These are phyloP conservation scores for Ophion slaviceki DNA, from an alignment of 2,888 invertebrate genomes.

Conservation along the genomic window DNA sequence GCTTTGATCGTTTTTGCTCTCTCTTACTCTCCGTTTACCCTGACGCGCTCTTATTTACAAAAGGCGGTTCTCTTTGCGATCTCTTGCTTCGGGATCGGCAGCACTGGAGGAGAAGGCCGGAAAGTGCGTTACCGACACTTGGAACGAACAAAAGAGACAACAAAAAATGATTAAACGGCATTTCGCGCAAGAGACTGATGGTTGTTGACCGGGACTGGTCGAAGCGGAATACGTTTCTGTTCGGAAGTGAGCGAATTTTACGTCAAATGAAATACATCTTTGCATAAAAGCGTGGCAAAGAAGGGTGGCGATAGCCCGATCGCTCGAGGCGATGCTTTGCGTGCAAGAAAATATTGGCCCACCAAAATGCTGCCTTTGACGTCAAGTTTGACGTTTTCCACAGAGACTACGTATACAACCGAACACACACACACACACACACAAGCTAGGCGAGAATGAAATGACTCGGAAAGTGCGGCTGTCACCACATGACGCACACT, in stretches of 20 bases:
- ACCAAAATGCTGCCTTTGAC: not conserved
- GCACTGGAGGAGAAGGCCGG: slow-evolving; percentile 79
- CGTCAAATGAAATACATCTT: not conserved
- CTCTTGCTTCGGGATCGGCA: slow-evolving; percentile 80
- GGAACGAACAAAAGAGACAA: slow-evolving; percentile 70
- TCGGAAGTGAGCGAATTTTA: not conserved
- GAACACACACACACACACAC: not conserved
- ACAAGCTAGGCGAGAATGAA: not conserved
- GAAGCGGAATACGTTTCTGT: too few species aligned
- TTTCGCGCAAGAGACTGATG: not conserved
- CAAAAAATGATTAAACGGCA: slow-evolving; percentile 71
- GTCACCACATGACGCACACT: not conserved
- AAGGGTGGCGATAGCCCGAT: not conserved
- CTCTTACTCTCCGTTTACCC: slow-evolving; percentile 32
- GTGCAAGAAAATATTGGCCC: not conserved
- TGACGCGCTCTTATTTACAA: slow-evolving; percentile 73
- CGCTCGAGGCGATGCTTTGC: not conserved
- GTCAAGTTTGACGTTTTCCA: not conserved
- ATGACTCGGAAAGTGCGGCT: not conserved
- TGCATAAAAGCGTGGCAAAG: not conserved
- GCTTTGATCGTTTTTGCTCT: slow-evolving; percentile 30
- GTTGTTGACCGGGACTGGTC: not conserved
- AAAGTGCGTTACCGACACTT: slow-evolving; percentile 81
- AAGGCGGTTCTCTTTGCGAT: slow-evolving; percentile 76
- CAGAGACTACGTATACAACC: not conserved